A percentile compares a stretch with the other conserved stretches of the same genome.
phyloP scores from a whole-genome alignment of 2,888 invertebrate genomes.

The Cantharis flavilabris region DNA sequence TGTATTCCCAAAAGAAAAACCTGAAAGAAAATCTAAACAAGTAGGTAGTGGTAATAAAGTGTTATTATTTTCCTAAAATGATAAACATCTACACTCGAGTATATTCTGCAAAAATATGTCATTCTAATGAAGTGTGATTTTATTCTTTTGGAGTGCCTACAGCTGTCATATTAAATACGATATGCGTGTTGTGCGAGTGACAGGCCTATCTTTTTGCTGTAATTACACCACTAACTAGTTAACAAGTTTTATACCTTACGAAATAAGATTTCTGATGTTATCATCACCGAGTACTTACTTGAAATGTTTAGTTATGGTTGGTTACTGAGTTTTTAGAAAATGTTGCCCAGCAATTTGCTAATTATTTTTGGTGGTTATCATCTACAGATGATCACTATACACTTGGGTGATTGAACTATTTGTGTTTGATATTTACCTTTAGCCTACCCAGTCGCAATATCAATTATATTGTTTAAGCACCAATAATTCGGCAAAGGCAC shows the following conservation, averaged over 20 bases:
- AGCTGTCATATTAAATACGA: not conserved
- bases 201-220: constrained; percentile 22
- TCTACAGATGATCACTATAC: too few species aligned
- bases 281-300: not conserved
- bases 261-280: not conserved
- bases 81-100: not conserved
- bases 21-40: not conserved
- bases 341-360: not conserved
- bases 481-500: not conserved
- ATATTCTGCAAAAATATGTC: not conserved
- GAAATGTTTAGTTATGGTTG: too few species aligned
- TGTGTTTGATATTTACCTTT: not conserved
- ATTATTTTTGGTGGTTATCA: too few species aligned
- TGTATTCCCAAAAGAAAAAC: not conserved
- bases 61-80: not conserved
- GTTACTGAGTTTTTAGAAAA: not conserved
- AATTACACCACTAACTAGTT: constrained; percentile 10
- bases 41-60: not conserved
- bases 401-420: not conserved
- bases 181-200: constrained; percentile 15
- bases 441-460: not conserved
- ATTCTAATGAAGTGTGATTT: not conserved
- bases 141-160: not conserved
- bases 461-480: not conserved
- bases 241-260: not conserved